Evolutionary conservation across 1,140 invertebrate species (phyloP).

Genomic region (Latrodectus geometricus): DNA sequence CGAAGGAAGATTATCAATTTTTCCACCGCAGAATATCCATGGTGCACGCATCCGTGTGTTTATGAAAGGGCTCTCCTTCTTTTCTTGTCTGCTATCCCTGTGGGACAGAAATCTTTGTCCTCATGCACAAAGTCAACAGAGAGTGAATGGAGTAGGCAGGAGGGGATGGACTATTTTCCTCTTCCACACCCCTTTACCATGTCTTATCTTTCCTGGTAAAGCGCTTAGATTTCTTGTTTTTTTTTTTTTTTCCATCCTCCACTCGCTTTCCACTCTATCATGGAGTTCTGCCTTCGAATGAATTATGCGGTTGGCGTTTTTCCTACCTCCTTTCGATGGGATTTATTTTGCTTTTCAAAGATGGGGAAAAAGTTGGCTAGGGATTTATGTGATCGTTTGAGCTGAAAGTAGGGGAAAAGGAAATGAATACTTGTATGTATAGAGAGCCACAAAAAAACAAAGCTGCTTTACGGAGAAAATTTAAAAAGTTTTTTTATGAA

Average conservation of each 20-base stretch:
- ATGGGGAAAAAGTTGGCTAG: too few species aligned
- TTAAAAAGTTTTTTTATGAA: too few species aligned
- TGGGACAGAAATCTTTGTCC: conserved; percentile 22
- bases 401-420: too few species aligned
- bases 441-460: too few species aligned
- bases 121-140: conserved; percentile 34
- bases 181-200: not conserved
- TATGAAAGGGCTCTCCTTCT: conserved; percentile 9
- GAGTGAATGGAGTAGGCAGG: not conserved
- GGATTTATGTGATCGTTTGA: too few species aligned
- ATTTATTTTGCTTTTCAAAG: conserved; percentile 1
- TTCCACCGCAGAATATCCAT: not conserved
- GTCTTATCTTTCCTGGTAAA: not conserved
- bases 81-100: conserved; percentile 1
- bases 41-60: not conserved
- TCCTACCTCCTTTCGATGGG: not conserved
- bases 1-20: conserved; percentile 15
- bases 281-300: conserved; percentile 11
- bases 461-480: too few species aligned
- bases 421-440: too few species aligned
- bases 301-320: conserved; percentile 18
- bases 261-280: not conserved
- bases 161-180: not conserved
- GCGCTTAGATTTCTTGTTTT: not conserved
- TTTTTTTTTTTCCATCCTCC: not conserved